phyloP scores from a whole-genome alignment of 1,140 invertebrate species.

The Argopecten irradians region DNA sequence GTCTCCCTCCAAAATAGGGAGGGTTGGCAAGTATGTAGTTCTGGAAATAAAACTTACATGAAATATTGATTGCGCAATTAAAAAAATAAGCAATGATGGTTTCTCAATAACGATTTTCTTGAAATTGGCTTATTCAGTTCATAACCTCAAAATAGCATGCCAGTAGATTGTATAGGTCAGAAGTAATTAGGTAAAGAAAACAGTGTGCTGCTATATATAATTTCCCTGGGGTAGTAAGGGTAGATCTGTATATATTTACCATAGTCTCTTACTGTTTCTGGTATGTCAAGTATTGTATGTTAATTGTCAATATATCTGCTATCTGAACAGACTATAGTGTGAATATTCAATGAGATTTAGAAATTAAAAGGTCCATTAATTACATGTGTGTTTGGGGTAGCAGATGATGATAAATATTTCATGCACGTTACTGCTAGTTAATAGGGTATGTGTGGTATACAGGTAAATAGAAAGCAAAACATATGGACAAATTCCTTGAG shows the following conservation, averaged over 20 bases:
- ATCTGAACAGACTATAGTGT: not conserved
- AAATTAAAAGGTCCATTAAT: not conserved
- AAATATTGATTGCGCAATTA: too few species aligned
- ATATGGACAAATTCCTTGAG: not conserved
- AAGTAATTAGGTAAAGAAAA: too few species aligned
- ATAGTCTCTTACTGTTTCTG: not conserved
- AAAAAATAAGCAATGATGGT: too few species aligned
- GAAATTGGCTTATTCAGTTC: too few species aligned
- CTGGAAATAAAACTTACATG: too few species aligned
- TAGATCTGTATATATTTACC: not conserved
- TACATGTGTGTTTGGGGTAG: not conserved
- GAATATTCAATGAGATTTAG: constrained; percentile 2
- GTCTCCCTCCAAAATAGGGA: too few species aligned
- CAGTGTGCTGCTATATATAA: not conserved
- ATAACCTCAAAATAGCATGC: not conserved
- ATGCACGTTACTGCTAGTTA: not conserved
- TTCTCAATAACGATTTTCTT: too few species aligned
- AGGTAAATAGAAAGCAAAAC: not conserved
- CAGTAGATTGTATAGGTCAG: not conserved
- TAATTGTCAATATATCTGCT: not conserved
- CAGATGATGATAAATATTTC: not conserved
- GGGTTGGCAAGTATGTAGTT: too few species aligned
- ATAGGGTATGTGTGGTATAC: not conserved
- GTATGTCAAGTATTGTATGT: not conserved
- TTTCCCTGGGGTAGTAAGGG: not conserved